phyloP scores from a whole-genome alignment of 2,113 vertebrate species.

The Clarias batrachus region DNA sequence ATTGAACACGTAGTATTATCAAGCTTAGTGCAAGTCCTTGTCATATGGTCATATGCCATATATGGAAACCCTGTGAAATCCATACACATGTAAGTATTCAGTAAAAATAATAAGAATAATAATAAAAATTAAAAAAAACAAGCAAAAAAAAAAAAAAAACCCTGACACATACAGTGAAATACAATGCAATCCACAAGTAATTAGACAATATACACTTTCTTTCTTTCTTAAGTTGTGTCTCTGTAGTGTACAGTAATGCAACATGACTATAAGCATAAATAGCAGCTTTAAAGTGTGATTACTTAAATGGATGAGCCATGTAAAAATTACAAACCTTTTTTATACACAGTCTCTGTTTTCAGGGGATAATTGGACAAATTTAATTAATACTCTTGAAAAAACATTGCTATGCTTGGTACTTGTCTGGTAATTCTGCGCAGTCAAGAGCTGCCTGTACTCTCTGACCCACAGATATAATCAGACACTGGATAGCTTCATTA shows the following conservation, averaged over 20 bases:
- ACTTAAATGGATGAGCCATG: not conserved
- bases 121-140: too few species aligned
- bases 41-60: not conserved
- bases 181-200: slow-evolving; percentile 2
- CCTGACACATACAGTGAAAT: slow-evolving; percentile 8
- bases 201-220: not conserved
- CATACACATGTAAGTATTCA: not conserved
- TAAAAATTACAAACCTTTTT: not conserved
- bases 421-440: not conserved
- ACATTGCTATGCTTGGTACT: not conserved
- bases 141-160: not conserved
- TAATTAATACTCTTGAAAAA: slow-evolving; percentile 2
- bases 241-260: not conserved
- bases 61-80: slow-evolving; percentile 1
- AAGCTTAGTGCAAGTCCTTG: slow-evolving; percentile 8
- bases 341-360: not conserved
- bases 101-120: not conserved
- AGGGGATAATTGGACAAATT: not conserved
- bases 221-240: not conserved
- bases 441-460: not conserved
- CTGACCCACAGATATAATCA: slow-evolving; percentile 19
- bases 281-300: not conserved
- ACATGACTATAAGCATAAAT: not conserved
- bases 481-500: slow-evolving; percentile 29
- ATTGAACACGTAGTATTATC: slow-evolving; percentile 25